phyloP scores from a whole-genome alignment of 2,113 vertebrate species.

The Ramphastos sulfuratus region DNA sequence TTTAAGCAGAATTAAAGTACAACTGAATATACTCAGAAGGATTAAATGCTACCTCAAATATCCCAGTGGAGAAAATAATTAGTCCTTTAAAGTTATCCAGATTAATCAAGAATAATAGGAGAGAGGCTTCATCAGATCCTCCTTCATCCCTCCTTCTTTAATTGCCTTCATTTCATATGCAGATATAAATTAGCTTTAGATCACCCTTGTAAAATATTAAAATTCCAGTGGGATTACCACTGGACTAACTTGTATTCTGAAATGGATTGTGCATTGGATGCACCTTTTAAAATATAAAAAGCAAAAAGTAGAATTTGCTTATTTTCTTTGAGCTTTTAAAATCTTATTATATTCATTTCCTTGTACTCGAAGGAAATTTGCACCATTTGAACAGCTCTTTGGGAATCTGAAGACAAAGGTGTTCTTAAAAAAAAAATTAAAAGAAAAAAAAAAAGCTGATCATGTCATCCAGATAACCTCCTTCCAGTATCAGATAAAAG shows the following conservation, averaged over 20 bases:
- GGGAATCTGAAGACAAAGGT: neutral
- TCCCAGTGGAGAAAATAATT: conserved; percentile 41
- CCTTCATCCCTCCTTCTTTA: conserved; percentile 33
- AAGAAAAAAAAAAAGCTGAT: neutral
- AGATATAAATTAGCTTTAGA: conserved; percentile 67
- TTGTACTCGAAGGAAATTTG: neutral
- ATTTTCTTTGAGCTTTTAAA: neutral
- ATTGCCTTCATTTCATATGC: conserved; percentile 67
- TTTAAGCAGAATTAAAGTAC: neutral
- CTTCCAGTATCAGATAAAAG: neutral
- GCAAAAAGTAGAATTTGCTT: neutral
- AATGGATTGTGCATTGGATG: neutral
- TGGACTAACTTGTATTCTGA: neutral
- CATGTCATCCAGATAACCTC: neutral
- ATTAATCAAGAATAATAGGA: conserved; percentile 53
- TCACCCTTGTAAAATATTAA: conserved; percentile 63
- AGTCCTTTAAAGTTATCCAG: conserved; percentile 39
- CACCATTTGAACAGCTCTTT: neutral
- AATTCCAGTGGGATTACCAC: neutral
- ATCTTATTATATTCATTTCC: neutral
- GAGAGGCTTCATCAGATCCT: conserved; percentile 13
- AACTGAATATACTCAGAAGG: neutral
- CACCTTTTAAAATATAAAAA: neutral
- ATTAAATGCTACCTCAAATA: conserved; percentile 3
- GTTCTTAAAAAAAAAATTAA: neutral